Base-by-base conservation (phyloP, 2,888 invertebrate genomes). In the Stratiomys singularior region DNA sequence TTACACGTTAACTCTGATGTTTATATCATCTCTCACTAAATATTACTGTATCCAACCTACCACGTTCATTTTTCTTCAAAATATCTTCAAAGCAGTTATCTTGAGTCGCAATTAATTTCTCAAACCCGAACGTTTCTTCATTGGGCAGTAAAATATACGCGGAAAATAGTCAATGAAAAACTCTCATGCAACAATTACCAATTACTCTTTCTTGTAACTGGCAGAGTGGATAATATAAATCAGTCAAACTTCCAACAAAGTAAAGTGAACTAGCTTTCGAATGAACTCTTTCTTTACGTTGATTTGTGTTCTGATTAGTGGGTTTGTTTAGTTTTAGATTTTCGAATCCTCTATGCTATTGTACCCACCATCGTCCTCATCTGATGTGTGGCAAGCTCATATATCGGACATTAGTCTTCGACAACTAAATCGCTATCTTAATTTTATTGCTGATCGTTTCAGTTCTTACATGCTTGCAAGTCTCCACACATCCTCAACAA, bases 361-460 rank as follows among this genome's bases (percentile, higher is more conserved):
- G 9, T 44, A 21, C 28, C 28, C 60, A 47, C 23, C 28, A 27
- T 67, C 44, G n/a, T n/a, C n/a, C n/a, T n/a, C n/a, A n/a, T n/a
- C n/a, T n/a, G n/a, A n/a, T 44, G 30, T 67, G 11, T 44, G 27
- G n/a, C 7, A 64, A 28, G 44, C 56, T 30, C 56, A 28, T 28
- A 72, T 72, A 72, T 28, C 71, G 71, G 71, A 23, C 71, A 72
- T 72, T 72, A 52, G 71, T 56, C 71, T 72, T 72, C 71, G 30
- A 37, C 44, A 72, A 13, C 52, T 52, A n/a, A 27, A 56, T 72
- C 67, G 44, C 46, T n/a, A 18, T 52, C 21, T n/a, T 28, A 28
- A 23, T 4, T 18, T 28, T 64, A 28, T 64, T n/a, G 64, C 15
- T 23, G 23, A 13, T 60, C 37, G 5, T 52, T 52, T 52, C 44